These are phyloP conservation scores for Arremon aurantiirostris DNA, from an alignment of 2,797 vertebrate genomes.

Conservation along the genomic window DNA sequence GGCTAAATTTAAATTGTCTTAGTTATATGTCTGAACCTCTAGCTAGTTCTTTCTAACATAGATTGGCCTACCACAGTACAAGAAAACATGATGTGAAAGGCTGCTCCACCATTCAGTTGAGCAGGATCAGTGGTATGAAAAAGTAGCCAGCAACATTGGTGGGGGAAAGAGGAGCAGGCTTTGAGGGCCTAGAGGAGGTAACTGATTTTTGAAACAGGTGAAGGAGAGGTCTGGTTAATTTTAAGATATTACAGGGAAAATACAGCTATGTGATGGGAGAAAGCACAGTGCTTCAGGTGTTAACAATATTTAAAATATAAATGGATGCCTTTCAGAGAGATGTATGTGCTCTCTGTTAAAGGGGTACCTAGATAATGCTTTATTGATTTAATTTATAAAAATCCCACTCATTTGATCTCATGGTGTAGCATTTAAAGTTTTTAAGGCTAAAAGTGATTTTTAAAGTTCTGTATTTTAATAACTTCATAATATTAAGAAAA, in stretches of 20 bases:
- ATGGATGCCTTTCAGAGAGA: not conserved
- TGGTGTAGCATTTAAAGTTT: not conserved
- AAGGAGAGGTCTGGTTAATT: not conserved
- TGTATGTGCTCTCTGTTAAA: not conserved
- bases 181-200: not conserved
- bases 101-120: not conserved
- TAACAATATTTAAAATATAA: not conserved
- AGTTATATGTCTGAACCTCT: not conserved
- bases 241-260: not conserved
- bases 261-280: not conserved
- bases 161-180: not conserved
- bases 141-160: not conserved
- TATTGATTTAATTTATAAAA: not conserved
- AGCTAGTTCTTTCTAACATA: not conserved
- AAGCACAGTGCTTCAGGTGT: not conserved
- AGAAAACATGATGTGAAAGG: not conserved
- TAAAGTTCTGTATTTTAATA: not conserved
- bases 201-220: not conserved
- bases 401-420: not conserved
- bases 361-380: not conserved
- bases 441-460: not conserved
- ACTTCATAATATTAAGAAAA: not conserved
- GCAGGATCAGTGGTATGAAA: not conserved
- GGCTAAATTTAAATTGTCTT: not conserved
- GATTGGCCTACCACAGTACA: not conserved